Evolutionary conservation across 30 jellyfish, hydroid and myxozoan species (phyloP).

Genomic region (Aurelia aurita complex sp. Pacific): DNA sequence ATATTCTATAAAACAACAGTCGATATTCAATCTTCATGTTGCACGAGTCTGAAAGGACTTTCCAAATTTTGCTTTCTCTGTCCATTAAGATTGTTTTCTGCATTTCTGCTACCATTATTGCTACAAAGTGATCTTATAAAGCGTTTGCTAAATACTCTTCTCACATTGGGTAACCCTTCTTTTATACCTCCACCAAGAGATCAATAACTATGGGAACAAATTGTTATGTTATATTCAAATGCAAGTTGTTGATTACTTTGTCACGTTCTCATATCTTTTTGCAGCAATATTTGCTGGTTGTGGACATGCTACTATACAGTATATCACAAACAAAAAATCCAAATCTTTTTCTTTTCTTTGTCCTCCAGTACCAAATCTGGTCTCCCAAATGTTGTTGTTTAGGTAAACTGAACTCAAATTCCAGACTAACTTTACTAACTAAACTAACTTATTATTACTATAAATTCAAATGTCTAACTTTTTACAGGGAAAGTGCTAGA

Average conservation of each 20-base stretch:
- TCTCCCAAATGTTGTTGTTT: too few species aligned
- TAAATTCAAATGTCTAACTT: too few species aligned
- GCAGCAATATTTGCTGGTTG: too few species aligned
- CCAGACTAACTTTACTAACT: too few species aligned
- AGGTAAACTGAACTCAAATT: too few species aligned
- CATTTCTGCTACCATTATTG: background rate
- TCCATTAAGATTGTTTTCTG: background rate
- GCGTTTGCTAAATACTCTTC: background rate
- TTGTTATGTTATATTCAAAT: background rate
- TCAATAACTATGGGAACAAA: background rate
- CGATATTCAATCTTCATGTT: background rate
- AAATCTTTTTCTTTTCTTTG: too few species aligned
- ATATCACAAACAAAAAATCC: too few species aligned
- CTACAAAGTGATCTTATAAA: background rate
- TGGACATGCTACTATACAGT: too few species aligned
- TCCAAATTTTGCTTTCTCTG: background rate
- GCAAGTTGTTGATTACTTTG: too few species aligned
- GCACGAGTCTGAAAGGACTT: background rate
- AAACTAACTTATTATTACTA: too few species aligned
- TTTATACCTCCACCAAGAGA: constrained; percentile 11
- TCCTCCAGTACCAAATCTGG: too few species aligned
- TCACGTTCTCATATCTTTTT: too few species aligned
- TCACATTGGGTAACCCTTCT: background rate
- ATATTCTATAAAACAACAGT: background rate
- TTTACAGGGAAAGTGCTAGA: constrained; percentile 72